Base-by-base conservation (phyloP, 2,113 vertebrate species). In the Bungarus multicinctus region DNA sequence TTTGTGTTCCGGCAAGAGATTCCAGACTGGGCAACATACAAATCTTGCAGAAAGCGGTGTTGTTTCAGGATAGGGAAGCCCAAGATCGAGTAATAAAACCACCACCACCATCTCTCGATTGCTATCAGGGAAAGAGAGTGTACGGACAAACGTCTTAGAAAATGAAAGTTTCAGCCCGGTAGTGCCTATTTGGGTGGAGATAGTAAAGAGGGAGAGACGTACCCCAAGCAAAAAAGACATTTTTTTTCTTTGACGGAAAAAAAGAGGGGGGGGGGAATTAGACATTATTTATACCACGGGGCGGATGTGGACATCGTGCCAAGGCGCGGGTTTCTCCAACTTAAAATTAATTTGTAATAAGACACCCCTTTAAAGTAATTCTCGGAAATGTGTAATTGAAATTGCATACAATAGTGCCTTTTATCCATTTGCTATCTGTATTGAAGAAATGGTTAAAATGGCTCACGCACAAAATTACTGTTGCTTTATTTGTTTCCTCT, bases 361-460 rank as follows among this genome's bases (percentile, higher is more conserved):
- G 14, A n/a, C 39, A 43, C 11, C 47, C 47, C 3, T 52, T 96
- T 89, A 93, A 93, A 92, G 94, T 94, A 95, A 94, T 27, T 92
- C 93, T 91, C 27, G 95, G 88, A 93, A 95, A 93, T 93, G 10
- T 94, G 96, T 89, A 81, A 93, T 87, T 93, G 55, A 87, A 85
- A 57, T 50, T 12, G 95, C 91, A 34, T 96, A 92, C 87, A 93
- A 81, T 85, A 9, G 23, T 23, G 43, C 14, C 39, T 53, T 11
- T 50, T 74, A 0, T 43, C 90, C 81, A 23, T 53, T 39, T 88
- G 8, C 20, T 23, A 5, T 53, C 47, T 52, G 47, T 27, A 39
- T 27, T 18, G 39, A 87, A 89, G 4, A 27, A 39, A 27, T 47
- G 20, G 23, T 85, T 57, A 85, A 58, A 25, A 58, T 3, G 64